phyloP scores from a whole-genome alignment of 2,113 vertebrate species.

The Hypanus sabinus region DNA sequence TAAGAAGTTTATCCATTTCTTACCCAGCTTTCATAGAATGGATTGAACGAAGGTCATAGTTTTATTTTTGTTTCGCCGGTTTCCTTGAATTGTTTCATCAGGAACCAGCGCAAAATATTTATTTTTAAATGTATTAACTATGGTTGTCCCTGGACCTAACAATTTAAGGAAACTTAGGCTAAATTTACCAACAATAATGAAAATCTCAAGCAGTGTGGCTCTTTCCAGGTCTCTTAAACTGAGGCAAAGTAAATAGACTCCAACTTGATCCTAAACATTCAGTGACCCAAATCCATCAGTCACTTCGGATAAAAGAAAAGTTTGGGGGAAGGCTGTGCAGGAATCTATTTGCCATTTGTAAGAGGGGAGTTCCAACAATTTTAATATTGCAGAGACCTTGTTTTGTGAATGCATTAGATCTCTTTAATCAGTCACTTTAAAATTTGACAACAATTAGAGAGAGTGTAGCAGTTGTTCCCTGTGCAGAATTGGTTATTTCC shows the following conservation, averaged over 20 bases:
- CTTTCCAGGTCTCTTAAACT: conserved; percentile 7
- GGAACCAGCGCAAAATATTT: conserved; percentile 1
- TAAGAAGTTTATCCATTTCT: background rate
- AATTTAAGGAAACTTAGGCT: conserved; percentile 22
- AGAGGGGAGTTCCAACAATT: background rate
- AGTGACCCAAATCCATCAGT: conserved; percentile 20
- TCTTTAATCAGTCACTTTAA: background rate
- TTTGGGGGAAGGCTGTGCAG: background rate
- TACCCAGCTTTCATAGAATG: background rate
- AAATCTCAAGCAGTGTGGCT: background rate
- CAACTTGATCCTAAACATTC: conserved; percentile 18
- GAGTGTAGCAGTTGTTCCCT: background rate
- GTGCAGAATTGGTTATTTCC: background rate
- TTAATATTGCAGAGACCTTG: background rate
- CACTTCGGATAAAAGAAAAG: background rate
- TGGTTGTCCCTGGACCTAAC: conserved; percentile 1
- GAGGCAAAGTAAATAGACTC: background rate
- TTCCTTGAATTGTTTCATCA: conserved; percentile 30
- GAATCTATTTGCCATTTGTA: background rate
- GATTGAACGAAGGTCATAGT: background rate
- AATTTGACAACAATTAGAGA: background rate
- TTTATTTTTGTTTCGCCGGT: conserved; percentile 6
- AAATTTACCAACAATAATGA: background rate
- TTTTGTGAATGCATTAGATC: background rate
- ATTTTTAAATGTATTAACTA: background rate